A percentile compares a stretch with the other conserved stretches of the same genome.
Conservation (phyloP, 1,140 invertebrate genomes). For the Cydia fagiglandana region DNA sequence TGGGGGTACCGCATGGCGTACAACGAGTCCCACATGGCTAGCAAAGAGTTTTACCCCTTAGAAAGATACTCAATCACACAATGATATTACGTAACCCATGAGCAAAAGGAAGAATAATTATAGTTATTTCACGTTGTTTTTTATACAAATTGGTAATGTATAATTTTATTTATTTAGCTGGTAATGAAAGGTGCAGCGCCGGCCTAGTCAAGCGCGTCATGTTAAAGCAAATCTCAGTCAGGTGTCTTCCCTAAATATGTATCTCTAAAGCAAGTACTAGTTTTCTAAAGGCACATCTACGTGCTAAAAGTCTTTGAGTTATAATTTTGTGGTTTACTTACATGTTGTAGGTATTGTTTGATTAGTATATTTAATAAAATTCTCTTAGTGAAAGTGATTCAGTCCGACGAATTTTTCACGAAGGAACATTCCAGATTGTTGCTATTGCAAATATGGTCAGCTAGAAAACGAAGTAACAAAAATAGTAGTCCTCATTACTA, state of each 20-base stretch:
- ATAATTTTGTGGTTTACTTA: neutral
- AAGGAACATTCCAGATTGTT: conserved; percentile 7
- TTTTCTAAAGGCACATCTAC: neutral
- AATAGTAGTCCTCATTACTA: neutral
- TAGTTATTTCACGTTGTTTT: neutral
- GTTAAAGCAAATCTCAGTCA: neutral
- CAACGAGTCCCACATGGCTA: conserved; percentile 75
- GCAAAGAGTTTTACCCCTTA: conserved; percentile 73
- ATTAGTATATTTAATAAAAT: neutral
- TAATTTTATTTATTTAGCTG: conserved; percentile 18
- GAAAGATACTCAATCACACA: conserved; percentile 62
- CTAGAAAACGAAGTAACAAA: neutral
- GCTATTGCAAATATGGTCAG: neutral
- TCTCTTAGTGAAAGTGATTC: neutral
- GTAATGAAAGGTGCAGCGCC: neutral
- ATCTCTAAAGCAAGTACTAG: neutral
- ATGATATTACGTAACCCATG: conserved; percentile 44
- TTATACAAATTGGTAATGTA: neutral
- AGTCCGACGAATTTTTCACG: neutral
- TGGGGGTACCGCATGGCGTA: conserved; percentile 87
- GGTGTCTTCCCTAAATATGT: conserved; percentile 19
- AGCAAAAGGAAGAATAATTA: neutral
- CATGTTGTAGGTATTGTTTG: neutral
- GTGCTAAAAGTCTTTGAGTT: neutral
- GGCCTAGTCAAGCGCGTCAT: neutral